Evolutionary conservation across 2,888 invertebrate genomes (phyloP).

Genomic region (Caenorhabditis virilis): DNA sequence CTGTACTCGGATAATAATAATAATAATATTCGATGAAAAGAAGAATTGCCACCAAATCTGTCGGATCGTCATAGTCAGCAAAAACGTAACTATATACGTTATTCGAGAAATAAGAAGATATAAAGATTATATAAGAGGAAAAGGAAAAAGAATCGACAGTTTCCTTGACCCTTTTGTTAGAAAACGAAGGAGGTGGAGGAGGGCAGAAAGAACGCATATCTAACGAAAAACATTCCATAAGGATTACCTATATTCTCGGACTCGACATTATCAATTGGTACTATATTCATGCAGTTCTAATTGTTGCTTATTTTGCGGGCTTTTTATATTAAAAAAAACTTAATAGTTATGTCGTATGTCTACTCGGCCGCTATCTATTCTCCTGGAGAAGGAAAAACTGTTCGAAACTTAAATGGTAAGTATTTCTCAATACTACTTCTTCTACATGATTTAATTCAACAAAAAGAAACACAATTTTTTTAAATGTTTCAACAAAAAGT

Average conservation of each 20-base stretch:
- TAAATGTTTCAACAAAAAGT: too few relatives aligned
- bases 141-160: constrained; percentile 3
- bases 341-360: constrained; percentile 44
- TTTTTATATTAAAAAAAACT: not conserved
- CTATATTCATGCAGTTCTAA: not conserved
- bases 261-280: not conserved
- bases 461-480: too few relatives aligned
- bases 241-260: not conserved
- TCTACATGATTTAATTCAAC: too few relatives aligned
- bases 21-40: too few relatives aligned
- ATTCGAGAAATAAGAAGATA: constrained; percentile 9
- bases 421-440: too few relatives aligned
- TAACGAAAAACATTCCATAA: constrained; percentile 15
- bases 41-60: too few relatives aligned
- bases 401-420: constrained; percentile 43
- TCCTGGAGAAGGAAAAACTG: constrained; percentile 53
- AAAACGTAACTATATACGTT: too few relatives aligned
- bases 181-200: not conserved
- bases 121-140: constrained; percentile 30
- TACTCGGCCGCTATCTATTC: constrained; percentile 55
- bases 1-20: too few relatives aligned
- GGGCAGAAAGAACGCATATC: constrained; percentile 19
- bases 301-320: constrained; percentile 2
- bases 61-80: too few relatives aligned
- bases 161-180: constrained; percentile 35